Percentiles rank a stretch among this genome's conserved stretches.
These are phyloP conservation scores for Hypsibius dujardini DNA, from an alignment of 1,140 invertebrate species.

Conservation along the genomic window DNA sequence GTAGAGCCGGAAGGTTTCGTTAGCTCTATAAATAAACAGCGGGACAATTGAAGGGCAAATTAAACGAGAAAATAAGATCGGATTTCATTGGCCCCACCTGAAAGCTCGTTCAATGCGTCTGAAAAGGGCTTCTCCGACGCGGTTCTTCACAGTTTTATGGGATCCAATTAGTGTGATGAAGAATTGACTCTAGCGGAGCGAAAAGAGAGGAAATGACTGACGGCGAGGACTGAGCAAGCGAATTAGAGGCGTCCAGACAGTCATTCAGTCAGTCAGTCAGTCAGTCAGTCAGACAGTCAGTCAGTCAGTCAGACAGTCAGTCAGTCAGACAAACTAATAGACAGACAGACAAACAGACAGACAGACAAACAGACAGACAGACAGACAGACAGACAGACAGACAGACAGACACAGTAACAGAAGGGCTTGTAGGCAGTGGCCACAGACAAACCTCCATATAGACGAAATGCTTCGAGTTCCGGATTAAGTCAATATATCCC, in stretches of 20 bases:
- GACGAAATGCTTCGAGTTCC: conserved; percentile 71
- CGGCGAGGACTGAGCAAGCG: neutral
- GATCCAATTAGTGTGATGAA: conserved; percentile 57
- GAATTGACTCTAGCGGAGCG: conserved; percentile 72
- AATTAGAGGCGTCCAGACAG: neutral
- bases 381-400: neutral
- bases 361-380: neutral
- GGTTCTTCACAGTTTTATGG: conserved; percentile 50
- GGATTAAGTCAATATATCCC: conserved; percentile 78
- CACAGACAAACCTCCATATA: conserved; percentile 61
- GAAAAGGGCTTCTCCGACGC: conserved; percentile 62
- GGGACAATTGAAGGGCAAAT: conserved; percentile 60
- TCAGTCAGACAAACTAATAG: neutral
- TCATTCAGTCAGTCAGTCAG: neutral
- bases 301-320: neutral
- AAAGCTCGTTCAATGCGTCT: conserved; percentile 70
- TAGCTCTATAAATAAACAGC: no score
- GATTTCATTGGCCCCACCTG: conserved; percentile 51
- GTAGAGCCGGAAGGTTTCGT: no score
- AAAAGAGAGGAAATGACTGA: neutral
- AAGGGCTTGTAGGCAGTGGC: neutral
- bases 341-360: neutral
- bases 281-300: neutral
- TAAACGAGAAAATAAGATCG: conserved; percentile 53
- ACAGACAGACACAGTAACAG: neutral